A percentile compares a stretch with the other conserved stretches of the same genome.
Evolutionary conservation across 2,888 invertebrate species (phyloP).

Genomic region (Nemoura dubitans): DNA sequence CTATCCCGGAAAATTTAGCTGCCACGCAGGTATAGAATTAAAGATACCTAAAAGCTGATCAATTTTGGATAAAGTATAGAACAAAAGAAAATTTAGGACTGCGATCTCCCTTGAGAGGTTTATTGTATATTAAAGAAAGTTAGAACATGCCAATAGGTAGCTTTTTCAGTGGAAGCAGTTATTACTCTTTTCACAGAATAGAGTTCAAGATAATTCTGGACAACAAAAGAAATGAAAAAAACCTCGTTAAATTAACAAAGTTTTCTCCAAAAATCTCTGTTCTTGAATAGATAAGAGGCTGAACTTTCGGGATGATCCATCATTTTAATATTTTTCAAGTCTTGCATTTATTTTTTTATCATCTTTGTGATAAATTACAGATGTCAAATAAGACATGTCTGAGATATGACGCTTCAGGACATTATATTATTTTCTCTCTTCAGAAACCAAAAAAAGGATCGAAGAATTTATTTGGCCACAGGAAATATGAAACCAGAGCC

Average conservation of each 20-base stretch:
- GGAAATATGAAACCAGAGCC: neutral
- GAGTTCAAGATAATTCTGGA: neutral
- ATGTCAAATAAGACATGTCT: constrained; percentile 34
- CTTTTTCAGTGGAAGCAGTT: too few relatives aligned
- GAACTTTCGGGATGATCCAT: constrained; percentile 21
- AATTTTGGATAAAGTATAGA: too few relatives aligned
- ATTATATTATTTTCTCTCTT: constrained; percentile 14
- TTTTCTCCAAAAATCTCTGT: constrained; percentile 14
- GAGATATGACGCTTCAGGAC: neutral
- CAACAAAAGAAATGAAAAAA: neutral
- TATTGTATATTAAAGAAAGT: too few relatives aligned
- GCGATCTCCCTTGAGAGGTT: too few relatives aligned
- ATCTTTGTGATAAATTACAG: constrained; percentile 37
- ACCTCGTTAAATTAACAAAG: neutral
- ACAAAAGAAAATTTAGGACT: too few relatives aligned
- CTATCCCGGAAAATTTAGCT: too few relatives aligned
- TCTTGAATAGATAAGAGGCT: neutral
- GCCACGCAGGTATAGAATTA: too few relatives aligned
- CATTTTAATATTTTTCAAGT: constrained; percentile 28
- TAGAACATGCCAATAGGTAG: too few relatives aligned
- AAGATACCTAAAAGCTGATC: too few relatives aligned
- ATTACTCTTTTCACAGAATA: too few relatives aligned
- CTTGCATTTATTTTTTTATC: constrained; percentile 33
- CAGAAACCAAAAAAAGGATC: neutral
- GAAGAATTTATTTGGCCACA: neutral